Percentiles rank a stretch among this genome's conserved stretches.
These are phyloP conservation scores for Drosophila prolongata DNA, from an alignment of 2,888 invertebrate species.

Conservation along the genomic window DNA sequence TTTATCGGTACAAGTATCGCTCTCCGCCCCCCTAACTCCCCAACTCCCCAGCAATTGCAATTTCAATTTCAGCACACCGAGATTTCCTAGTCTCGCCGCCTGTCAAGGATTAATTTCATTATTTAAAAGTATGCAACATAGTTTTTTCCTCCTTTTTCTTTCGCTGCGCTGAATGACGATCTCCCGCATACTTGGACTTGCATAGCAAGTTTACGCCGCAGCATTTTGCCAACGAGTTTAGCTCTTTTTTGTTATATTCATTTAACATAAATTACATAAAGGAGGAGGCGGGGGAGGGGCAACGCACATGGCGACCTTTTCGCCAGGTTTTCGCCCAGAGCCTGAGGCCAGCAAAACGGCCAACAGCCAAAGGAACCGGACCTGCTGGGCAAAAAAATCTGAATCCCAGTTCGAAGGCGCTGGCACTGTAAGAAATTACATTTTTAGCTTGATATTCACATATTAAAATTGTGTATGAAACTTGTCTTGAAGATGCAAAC, in stretches of 20 bases:
- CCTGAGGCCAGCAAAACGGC: conserved; percentile 30
- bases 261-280: conserved; percentile 82
- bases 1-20: conserved; percentile 55
- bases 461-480: not conserved
- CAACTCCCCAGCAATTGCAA: conserved; percentile 48
- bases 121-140: conserved; percentile 63
- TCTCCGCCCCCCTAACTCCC: not conserved
- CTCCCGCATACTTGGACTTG: conserved; percentile 80
- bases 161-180: conserved; percentile 45
- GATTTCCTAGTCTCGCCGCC: conserved; percentile 59
- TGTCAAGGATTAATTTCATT: conserved; percentile 84
- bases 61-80: conserved; percentile 46
- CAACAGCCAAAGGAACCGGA: conserved; percentile 29
- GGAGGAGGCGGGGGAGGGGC: conserved; percentile 17
- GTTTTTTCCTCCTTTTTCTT: conserved; percentile 25
- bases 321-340: conserved; percentile 51
- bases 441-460: not conserved
- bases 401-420: conserved; percentile 33
- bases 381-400: conserved; percentile 40
- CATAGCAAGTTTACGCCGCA: conserved; percentile 73
- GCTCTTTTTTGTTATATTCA: conserved; percentile 78
- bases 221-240: conserved; percentile 77
- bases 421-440: conserved; percentile 9
- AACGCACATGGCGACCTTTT: conserved; percentile 56
- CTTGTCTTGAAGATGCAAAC: too few relatives aligned